Evolutionary conservation across 1,140 invertebrate species (phyloP), one percentile per base, ranked within the genome.

Genomic region (Microplitis mediator): DNA sequence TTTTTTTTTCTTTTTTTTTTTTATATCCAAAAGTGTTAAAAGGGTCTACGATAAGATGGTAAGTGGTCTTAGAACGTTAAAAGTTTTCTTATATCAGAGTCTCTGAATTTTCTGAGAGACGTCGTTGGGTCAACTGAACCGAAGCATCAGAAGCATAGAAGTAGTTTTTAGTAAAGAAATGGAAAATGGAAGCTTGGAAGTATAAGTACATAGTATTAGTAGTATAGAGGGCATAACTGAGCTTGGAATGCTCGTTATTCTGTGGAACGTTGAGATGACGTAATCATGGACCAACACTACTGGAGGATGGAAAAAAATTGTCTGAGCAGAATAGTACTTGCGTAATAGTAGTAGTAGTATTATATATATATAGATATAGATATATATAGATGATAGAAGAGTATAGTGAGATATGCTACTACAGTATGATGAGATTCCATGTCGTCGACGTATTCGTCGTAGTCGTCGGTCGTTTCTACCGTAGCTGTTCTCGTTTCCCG

Each of bases 181-280:
- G 8, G 39, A 45, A 45, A 45, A 45, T 45, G 39, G 39, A 8
- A 45, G 39, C 39, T 13, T n/a, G 9, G 61, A 13, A 36, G 50
- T 31, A 50, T 16, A 71, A 71, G 61, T 45, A 54, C 56, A 62
- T 23, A 58, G 51, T 16, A 50, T 16, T 14, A 58, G 35, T 23
- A 51, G 39, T 52, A 45, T 45, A 35, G 68, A 60, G 36, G 65
- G 32, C 39, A 62, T 63, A 74, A 74, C 35, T 67, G 39, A 45
- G 62, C 69, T 74, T 58, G 73, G 73, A 74, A 74, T 74, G 69
- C 73, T 74, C 73, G 73, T 74, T 74, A 74, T 58, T 68, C 50
- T 16, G 31, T 14, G 69, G 63, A 74, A 68, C 73, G 68, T 66
- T 63, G 51, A 65, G 62, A 74, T 74, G 65, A 74, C 64, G 69